phyloP scores from a whole-genome alignment of 2,113 vertebrate species.

The Pogonocichla stellata region DNA sequence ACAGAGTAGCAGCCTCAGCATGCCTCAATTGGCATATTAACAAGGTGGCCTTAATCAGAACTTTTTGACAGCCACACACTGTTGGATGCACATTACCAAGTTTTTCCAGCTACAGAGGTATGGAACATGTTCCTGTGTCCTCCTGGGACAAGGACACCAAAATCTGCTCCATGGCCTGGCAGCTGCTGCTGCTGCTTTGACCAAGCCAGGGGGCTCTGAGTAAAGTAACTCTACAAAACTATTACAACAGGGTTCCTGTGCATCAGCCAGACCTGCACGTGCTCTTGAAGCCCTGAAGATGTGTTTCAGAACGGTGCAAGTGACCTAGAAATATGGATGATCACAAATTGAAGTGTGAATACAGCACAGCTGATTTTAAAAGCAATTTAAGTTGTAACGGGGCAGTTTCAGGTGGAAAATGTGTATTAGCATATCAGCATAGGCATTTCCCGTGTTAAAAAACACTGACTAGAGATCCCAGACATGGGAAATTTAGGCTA shows the following conservation, averaged over 20 bases:
- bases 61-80: not conserved
- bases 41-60: not conserved
- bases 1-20: not conserved
- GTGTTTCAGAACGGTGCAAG: not conserved
- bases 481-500: not conserved
- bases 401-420: not conserved
- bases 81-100: not conserved
- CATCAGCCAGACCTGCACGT: not conserved
- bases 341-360: accelerated
- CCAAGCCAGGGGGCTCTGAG: not conserved
- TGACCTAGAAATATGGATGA: not conserved
- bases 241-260: not conserved
- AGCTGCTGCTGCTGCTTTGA: not conserved
- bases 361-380: not conserved
- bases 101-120: not conserved
- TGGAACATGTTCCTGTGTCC: accelerated
- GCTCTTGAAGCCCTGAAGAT: not conserved
- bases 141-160: not conserved
- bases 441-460: not conserved
- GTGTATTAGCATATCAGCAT: not conserved
- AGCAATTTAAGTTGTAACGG: not conserved
- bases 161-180: not conserved
- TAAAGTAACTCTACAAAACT: not conserved
- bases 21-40: not conserved
- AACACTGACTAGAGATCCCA: not conserved